These are phyloP conservation scores for Cantharis nigra DNA, from an alignment of 2,888 invertebrate genomes.

Conservation along the genomic window DNA sequence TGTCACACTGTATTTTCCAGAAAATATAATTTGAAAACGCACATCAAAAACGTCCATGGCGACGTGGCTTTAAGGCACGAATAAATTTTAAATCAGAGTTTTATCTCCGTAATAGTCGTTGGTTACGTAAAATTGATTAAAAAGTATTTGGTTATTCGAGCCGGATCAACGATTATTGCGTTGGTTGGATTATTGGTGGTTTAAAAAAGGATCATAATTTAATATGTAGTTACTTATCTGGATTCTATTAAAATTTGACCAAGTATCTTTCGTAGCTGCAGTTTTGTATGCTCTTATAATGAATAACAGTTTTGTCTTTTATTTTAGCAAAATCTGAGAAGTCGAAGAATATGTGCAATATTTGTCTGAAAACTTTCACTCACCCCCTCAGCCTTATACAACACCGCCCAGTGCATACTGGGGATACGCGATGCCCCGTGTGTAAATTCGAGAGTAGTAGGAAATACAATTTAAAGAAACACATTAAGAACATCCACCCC, in stretches of 20 bases:
- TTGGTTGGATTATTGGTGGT: too few species aligned
- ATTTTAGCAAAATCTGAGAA: not conserved
- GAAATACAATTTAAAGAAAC: not conserved
- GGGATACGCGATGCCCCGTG: not conserved
- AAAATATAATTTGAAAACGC: slow-evolving; percentile 44
- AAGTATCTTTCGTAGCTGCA: not conserved
- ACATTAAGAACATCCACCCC: not conserved
- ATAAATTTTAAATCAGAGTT: not conserved
- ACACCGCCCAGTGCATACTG: not conserved
- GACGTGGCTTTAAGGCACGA: not conserved
- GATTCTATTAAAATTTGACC: not conserved
- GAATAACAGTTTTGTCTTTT: not conserved
- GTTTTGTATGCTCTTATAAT: not conserved
- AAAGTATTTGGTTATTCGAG: too few species aligned
- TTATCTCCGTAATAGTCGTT: not conserved
- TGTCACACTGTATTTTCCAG: slow-evolving; percentile 58
- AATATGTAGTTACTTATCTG: not conserved
- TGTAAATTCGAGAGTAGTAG: not conserved
- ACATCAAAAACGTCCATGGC: slow-evolving; percentile 36
- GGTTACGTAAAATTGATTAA: not conserved
- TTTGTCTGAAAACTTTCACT: not conserved
- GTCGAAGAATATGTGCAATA: not conserved
- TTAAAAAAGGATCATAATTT: not conserved
- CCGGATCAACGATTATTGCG: not conserved
- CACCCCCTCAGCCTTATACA: slow-evolving; percentile 2